Percentiles rank a stretch among this genome's conserved stretches.
Evolutionary conservation across 2,797 vertebrate genomes (phyloP).

Genomic region (Acestrorhynchus altus): DNA sequence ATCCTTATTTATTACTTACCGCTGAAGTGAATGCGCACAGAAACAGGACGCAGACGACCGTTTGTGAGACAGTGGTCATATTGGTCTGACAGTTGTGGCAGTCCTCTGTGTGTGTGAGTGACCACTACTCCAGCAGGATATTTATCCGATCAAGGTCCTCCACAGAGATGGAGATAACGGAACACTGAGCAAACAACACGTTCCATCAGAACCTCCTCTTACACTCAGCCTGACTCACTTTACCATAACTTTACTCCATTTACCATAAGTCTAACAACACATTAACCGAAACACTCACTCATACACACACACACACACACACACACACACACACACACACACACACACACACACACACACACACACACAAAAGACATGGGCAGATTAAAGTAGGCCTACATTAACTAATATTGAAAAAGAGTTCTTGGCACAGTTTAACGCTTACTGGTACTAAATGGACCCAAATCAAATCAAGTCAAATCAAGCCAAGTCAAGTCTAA

Average conservation of each 20-base stretch:
- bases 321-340: neutral
- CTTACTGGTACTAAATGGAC: too few species aligned
- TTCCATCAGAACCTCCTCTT: conserved; percentile 28
- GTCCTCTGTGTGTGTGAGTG: conserved; percentile 63
- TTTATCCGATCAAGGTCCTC: conserved; percentile 79
- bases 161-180: conserved; percentile 66
- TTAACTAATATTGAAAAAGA: too few species aligned
- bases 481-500: too few species aligned
- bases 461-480: too few species aligned
- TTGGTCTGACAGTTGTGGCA: conserved; percentile 48
- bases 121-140: conserved; percentile 56
- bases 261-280: conserved; percentile 1
- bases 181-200: conserved; percentile 69
- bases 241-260: neutral
- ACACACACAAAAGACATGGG: neutral
- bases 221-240: conserved; percentile 52
- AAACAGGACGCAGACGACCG: conserved; percentile 65
- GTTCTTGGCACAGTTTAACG: too few species aligned
- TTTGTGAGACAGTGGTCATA: conserved; percentile 68
- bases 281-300: neutral
- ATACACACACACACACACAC: neutral
- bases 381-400: too few species aligned
- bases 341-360: neutral
- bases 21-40: conserved; percentile 69
- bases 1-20: conserved; percentile 64